phyloP scores from a whole-genome alignment of 2,113 vertebrate genomes.

The Peromyscus californicus region DNA sequence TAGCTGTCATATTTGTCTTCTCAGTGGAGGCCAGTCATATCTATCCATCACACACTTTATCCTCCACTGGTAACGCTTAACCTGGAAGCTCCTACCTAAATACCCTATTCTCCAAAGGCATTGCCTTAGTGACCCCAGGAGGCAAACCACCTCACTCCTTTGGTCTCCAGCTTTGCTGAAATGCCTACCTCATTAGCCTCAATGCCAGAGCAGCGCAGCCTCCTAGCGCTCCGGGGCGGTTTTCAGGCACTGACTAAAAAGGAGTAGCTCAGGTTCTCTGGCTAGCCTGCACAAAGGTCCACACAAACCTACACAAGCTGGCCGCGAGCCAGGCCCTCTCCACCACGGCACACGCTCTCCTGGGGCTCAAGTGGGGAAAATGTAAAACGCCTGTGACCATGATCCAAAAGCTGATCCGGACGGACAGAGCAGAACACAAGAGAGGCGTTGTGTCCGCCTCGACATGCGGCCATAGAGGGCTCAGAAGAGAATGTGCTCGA shows the following conservation, averaged over 20 bases:
- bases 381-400: not conserved
- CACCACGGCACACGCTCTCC: not conserved
- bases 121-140: not conserved
- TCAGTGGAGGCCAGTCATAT: not conserved
- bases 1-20: not conserved
- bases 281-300: not conserved
- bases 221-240: not conserved
- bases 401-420: not conserved
- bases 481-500: not conserved
- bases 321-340: no score
- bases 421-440: not conserved
- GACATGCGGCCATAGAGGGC: not conserved
- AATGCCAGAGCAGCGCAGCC: no score
- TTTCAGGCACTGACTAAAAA: not conserved
- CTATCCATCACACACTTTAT: not conserved
- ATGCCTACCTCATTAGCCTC: not conserved
- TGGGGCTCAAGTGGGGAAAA: not conserved
- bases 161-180: not conserved
- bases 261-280: not conserved
- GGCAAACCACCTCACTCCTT: not conserved
- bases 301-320: not conserved
- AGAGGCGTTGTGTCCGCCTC: not conserved
- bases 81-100: not conserved
- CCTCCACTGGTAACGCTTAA: not conserved
- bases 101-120: not conserved